phyloP scores from a whole-genome alignment of 1,140 invertebrate genomes.

The Elymnias hypermnestra region DNA sequence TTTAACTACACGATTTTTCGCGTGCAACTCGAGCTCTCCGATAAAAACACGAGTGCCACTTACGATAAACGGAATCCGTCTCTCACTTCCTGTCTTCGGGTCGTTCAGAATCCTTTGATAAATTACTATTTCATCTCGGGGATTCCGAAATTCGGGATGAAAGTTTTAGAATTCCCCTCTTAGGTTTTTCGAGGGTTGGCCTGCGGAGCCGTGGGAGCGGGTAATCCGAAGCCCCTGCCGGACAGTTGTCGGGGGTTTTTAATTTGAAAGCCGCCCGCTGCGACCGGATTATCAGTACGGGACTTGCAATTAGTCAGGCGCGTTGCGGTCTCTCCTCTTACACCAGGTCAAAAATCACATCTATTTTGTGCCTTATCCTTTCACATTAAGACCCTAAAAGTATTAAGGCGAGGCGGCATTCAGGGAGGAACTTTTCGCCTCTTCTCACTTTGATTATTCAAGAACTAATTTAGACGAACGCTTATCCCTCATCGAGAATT shows the following conservation, averaged over 20 bases:
- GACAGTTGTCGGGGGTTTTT: constrained; percentile 63
- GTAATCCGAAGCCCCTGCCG: constrained; percentile 52
- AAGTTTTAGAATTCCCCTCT: constrained; percentile 49
- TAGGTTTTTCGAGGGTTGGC: constrained; percentile 21
- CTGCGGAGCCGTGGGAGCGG: constrained; percentile 39
- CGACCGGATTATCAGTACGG: constrained; percentile 62
- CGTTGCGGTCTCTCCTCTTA: constrained; percentile 37
- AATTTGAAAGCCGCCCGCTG: constrained; percentile 67
- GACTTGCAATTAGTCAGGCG: constrained; percentile 59
- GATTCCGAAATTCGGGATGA: constrained; percentile 52
- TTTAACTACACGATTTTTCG: background rate
- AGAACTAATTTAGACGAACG: constrained; percentile 28
- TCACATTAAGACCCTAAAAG: background rate
- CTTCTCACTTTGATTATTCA: constrained; percentile 28
- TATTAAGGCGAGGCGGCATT: background rate
- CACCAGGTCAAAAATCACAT: constrained; percentile 7
- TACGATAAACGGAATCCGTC: constrained; percentile 57
- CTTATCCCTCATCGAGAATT: constrained; percentile 14
- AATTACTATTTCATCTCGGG: constrained; percentile 71
- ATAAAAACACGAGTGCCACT: constrained; percentile 39
- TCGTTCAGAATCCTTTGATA: constrained; percentile 67
- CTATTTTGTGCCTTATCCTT: constrained; percentile 11
- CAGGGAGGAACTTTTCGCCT: constrained; percentile 28
- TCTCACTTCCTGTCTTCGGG: constrained; percentile 44
- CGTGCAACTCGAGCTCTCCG: background rate